Conservation (phyloP, 1,140 invertebrate species). For the Drosophila athabasca region DNA sequence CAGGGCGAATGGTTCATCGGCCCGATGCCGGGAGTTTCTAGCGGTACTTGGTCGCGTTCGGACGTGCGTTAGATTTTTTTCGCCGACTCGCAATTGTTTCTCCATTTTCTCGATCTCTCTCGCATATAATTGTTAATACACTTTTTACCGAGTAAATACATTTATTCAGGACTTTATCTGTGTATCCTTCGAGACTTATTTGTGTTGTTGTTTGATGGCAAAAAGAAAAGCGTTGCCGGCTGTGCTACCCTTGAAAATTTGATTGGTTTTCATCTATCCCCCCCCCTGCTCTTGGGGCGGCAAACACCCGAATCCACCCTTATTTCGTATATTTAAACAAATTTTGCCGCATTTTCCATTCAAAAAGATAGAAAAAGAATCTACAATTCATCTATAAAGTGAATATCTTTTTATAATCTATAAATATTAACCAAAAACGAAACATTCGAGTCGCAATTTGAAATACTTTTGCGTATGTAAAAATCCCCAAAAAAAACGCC, state of each 20-base stretch:
- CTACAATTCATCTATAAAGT: no score
- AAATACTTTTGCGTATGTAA: neutral
- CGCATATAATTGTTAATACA: slow-evolving; percentile 1
- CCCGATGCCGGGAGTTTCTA: slow-evolving; percentile 64
- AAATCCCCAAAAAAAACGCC: slow-evolving; percentile 32
- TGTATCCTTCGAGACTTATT: neutral
- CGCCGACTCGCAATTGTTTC: neutral
- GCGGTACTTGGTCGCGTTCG: slow-evolving; percentile 58
- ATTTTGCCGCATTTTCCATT: slow-evolving; percentile 15
- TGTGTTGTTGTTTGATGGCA: neutral
- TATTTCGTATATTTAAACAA: slow-evolving; percentile 23
- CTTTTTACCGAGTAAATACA: neutral
- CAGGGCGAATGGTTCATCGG: slow-evolving; percentile 50
- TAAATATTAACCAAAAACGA: no score
- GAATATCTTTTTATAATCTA: no score
- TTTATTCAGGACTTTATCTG: neutral
- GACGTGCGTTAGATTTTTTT: slow-evolving; percentile 48
- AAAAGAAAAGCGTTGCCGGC: slow-evolving; percentile 35
- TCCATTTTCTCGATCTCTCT: neutral
- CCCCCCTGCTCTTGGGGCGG: slow-evolving; percentile 16
- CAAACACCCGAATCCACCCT: slow-evolving; percentile 41
- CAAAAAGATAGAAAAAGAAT: slow-evolving; percentile 1
- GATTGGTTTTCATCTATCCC: slow-evolving; percentile 27
- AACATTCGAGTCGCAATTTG: neutral
- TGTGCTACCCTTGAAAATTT: slow-evolving; percentile 50